Percentiles rank a stretch among this genome's conserved stretches.
phyloP scores from a whole-genome alignment of 2,113 vertebrate species.

The Australoheros scitulus region DNA sequence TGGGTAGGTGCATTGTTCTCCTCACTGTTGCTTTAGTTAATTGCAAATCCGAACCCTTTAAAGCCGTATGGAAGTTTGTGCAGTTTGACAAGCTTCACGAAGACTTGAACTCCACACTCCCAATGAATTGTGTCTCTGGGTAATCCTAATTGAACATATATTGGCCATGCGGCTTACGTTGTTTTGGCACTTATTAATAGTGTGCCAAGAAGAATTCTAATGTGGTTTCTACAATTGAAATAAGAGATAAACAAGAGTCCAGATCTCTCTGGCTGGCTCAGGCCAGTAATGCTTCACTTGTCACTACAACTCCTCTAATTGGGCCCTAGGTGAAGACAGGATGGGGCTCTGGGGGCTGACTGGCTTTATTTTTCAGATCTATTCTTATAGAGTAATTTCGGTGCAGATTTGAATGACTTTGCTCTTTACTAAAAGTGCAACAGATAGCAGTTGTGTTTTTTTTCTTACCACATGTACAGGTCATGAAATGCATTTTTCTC shows the following conservation, averaged over 20 bases:
- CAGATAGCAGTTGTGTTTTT: background rate
- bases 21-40: constrained; percentile 69
- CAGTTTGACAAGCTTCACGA: constrained; percentile 66
- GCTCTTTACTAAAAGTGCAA: constrained; percentile 12
- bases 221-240: constrained; percentile 75
- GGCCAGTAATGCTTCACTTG: constrained; percentile 72
- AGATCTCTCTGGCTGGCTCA: constrained; percentile 63
- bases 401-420: constrained; percentile 41
- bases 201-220: constrained; percentile 69
- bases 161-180: constrained; percentile 67
- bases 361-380: constrained; percentile 64
- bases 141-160: constrained; percentile 79
- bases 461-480: background rate
- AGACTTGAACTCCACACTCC: constrained; percentile 63
- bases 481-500: background rate
- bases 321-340: constrained; percentile 65
- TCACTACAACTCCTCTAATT: constrained; percentile 78
- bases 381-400: constrained; percentile 41
- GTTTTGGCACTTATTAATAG: constrained; percentile 76
- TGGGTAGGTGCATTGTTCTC: constrained; percentile 71
- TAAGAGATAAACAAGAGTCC: constrained; percentile 73
- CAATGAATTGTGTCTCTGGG: constrained; percentile 63
- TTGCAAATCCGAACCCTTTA: constrained; percentile 68
- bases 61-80: constrained; percentile 67
- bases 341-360: constrained; percentile 55